phyloP scores from a whole-genome alignment of 2,888 invertebrate genomes.

The Drosophila koepferae region DNA sequence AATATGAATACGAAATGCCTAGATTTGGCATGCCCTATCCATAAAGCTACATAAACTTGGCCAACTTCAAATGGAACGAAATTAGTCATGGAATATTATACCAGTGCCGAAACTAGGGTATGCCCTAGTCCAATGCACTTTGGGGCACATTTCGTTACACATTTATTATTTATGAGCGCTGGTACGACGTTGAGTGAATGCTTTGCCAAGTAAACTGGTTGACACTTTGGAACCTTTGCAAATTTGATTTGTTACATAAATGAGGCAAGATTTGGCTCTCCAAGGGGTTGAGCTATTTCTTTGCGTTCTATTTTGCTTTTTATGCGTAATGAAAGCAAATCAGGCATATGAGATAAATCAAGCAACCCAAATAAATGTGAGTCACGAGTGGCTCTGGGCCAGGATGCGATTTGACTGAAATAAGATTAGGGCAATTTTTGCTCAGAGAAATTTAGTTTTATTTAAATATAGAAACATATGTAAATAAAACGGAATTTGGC shows the following conservation, averaged over 20 bases:
- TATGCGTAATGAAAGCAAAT: conserved; percentile 24
- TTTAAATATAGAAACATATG: neutral
- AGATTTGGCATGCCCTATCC: rapidly evolving
- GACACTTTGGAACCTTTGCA: conserved; percentile 37
- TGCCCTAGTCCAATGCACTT: neutral
- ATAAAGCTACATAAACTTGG: neutral
- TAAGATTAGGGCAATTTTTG: neutral
- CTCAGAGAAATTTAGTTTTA: neutral
- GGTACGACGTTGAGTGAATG: conserved; percentile 36
- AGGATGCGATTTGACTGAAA: neutral
- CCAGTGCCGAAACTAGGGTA: neutral
- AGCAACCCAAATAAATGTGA: conserved; percentile 3
- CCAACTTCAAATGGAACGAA: neutral
- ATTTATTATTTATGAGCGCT: conserved; percentile 63
- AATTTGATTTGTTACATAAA: conserved; percentile 36
- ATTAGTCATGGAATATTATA: neutral
- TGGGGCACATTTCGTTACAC: conserved; percentile 8
- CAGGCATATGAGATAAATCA: conserved; percentile 15
- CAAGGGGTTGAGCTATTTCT: conserved; percentile 13
- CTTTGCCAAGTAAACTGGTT: conserved; percentile 19
- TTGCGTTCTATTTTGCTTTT: conserved; percentile 5
- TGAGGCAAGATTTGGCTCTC: conserved; percentile 16
- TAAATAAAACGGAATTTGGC: too few species aligned
- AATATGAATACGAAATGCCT: neutral
- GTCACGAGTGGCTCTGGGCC: neutral